Percentiles rank a stretch among this genome's conserved stretches.
Conservation (phyloP, 1,140 invertebrate genomes). For the Bradysia coprophila region DNA sequence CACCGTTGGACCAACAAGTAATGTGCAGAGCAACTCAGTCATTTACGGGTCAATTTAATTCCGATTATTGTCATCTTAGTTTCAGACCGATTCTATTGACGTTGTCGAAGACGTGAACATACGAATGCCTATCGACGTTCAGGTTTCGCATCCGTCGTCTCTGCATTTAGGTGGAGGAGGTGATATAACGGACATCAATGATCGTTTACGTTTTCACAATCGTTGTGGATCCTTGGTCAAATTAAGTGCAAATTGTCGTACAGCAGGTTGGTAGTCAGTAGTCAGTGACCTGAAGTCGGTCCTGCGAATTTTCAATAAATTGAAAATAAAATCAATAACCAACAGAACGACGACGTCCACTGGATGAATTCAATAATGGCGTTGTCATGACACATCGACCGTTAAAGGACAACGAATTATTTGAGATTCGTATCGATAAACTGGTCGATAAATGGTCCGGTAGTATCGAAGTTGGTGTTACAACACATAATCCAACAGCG, state of each 20-base stretch:
- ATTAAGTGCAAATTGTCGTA: slow-evolving; percentile 62
- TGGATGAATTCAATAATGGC: slow-evolving; percentile 91
- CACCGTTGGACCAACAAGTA: too few species aligned
- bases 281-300: too few species aligned
- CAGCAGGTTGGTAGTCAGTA: too few species aligned
- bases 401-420: slow-evolving; percentile 72
- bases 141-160: too few species aligned
- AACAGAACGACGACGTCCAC: slow-evolving; percentile 60
- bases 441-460: slow-evolving; percentile 87
- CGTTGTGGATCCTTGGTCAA: slow-evolving; percentile 75
- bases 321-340: too few species aligned
- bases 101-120: too few species aligned
- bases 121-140: too few species aligned
- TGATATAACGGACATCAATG: slow-evolving; percentile 26
- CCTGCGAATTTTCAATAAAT: too few species aligned
- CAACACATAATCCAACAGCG: slow-evolving; percentile 75
- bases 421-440: slow-evolving; percentile 83
- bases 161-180: slow-evolving; percentile 2
- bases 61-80: background rate
- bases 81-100: background rate
- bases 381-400: slow-evolving; percentile 83
- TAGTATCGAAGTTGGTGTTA: slow-evolving; percentile 86
- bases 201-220: slow-evolving; percentile 70
- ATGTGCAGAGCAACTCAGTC: background rate
- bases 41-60: background rate